These are phyloP conservation scores for Fundulus diaphanus DNA, from an alignment of 2,797 vertebrate species.

Conservation along the genomic window DNA sequence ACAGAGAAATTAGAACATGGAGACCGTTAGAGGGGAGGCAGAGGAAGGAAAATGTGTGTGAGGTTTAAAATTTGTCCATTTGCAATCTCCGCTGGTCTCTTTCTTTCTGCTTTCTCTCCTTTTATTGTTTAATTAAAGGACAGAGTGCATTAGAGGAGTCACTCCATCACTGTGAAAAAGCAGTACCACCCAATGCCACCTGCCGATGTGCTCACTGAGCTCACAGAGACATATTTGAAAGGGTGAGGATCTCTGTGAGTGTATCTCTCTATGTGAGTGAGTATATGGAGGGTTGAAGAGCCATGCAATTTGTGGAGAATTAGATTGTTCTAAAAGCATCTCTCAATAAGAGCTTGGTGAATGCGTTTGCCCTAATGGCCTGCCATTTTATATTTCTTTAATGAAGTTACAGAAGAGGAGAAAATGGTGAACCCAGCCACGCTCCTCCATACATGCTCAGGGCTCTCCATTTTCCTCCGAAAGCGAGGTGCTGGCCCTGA, in stretches of 20 bases:
- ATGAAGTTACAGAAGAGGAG: constrained; percentile 78
- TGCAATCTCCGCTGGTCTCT: constrained; percentile 39
- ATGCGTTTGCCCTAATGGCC: constrained; percentile 79
- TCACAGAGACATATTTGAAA: constrained; percentile 56
- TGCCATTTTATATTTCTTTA: constrained; percentile 82
- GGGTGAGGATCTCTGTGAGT: constrained; percentile 34
- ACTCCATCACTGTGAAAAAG: constrained; percentile 72
- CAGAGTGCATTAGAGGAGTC: constrained; percentile 55
- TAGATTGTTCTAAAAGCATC: constrained; percentile 83
- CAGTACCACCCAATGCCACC: constrained; percentile 61
- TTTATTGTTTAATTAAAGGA: constrained; percentile 62
- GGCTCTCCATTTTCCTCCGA: constrained; percentile 39
- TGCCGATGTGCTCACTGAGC: constrained; percentile 50
- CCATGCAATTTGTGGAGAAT: constrained; percentile 71
- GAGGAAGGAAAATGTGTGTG: constrained; percentile 40
- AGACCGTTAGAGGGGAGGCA: constrained; percentile 32
- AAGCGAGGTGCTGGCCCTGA: constrained; percentile 50
- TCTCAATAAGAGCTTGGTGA: constrained; percentile 78
- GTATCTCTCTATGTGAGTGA: constrained; percentile 20
- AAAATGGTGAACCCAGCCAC: constrained; percentile 61
- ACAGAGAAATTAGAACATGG: constrained; percentile 26
- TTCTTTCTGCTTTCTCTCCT: constrained; percentile 27
- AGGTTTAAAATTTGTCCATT: constrained; percentile 52
- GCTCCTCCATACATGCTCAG: constrained; percentile 36
- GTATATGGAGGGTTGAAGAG: constrained; percentile 42